A percentile compares a stretch with the other conserved stretches of the same genome.
phyloP scores from a whole-genome alignment of 2,797 vertebrate genomes.

The Cottoperca gobio region DNA sequence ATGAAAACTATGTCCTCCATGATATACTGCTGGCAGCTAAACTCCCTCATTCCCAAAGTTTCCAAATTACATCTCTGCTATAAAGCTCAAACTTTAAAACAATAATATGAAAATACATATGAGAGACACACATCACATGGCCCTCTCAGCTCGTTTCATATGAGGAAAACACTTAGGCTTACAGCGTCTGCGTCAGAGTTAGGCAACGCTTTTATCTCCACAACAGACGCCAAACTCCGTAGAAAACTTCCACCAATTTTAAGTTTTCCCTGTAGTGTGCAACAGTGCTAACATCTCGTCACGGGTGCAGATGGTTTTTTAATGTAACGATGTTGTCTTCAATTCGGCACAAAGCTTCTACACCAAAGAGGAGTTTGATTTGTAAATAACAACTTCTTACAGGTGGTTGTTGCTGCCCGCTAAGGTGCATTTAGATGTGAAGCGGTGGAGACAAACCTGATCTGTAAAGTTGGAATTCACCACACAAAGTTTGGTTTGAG shows the following conservation, averaged over 20 bases:
- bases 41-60: background rate
- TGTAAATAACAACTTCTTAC: too few species aligned
- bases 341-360: background rate
- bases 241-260: background rate
- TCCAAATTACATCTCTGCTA: background rate
- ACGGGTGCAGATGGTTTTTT: background rate
- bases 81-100: background rate
- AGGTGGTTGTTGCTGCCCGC: background rate
- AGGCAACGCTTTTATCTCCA: background rate
- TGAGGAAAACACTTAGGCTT: background rate
- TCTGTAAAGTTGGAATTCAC: background rate
- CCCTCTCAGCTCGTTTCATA: background rate
- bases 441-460: background rate
- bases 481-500: rapidly evolving
- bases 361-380: background rate
- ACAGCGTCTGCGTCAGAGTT: too few species aligned
- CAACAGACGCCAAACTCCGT: background rate
- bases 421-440: background rate
- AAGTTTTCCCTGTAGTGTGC: background rate
- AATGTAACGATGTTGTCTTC: rapidly evolving
- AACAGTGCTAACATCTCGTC: background rate
- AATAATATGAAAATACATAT: background rate
- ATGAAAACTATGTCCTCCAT: slow-evolving; percentile 36
- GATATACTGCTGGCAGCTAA: background rate
- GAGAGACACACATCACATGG: background rate